Base-by-base conservation (phyloP, 2,113 vertebrate species). In the Lepus timidus region DNA sequence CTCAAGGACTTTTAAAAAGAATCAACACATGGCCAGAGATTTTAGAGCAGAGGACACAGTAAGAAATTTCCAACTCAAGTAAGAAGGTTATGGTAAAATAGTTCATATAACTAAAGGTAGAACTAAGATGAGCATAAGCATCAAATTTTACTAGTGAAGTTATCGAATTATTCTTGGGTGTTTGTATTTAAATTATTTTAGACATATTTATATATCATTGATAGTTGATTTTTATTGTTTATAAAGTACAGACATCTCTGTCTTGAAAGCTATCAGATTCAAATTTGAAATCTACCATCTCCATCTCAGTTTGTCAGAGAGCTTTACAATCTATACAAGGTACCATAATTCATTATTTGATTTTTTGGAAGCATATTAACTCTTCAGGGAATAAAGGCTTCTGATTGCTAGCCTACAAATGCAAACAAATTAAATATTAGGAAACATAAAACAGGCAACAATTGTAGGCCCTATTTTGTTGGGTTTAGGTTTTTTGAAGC, bases 141-240 rank as follows among this genome's bases (percentile, higher is more conserved):
- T 44, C 19, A 81, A 75, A 52, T n/a, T 68, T 87, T 84, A 65
- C 71, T 79, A 85, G 71, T 27, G 65, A 93, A 67, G 44, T 25
- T 81, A 13, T n/a, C 36, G 27, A 65, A 83, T 92, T 85, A 65
- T 83, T 81, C 67, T 93, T 89, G 65, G 9, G 64, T 67, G 10
- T 88, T 94, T 85, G 27, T 79, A 52, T 90, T 76, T 81, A 93
- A 94, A 71, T 20, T 65, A 78, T 70, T 62, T 78, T 70, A 52
- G 29, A 62, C 64, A 58, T 78, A n/a, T 83, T 65, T 58, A n/a
- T 82, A 78, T 29, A 23, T 39, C 16, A 67, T 7, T 52, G 71
- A 29, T 62, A 64, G 20, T 6, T 81, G 71, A 83, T 89, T 61
- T 62, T 70, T 91, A 62, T 27, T 73, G 25, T 65, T 33, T 85